Percentiles rank a stretch among this genome's conserved stretches.
phyloP scores from a whole-genome alignment of 2,888 invertebrate genomes.

The Epirrhoe alternata region DNA sequence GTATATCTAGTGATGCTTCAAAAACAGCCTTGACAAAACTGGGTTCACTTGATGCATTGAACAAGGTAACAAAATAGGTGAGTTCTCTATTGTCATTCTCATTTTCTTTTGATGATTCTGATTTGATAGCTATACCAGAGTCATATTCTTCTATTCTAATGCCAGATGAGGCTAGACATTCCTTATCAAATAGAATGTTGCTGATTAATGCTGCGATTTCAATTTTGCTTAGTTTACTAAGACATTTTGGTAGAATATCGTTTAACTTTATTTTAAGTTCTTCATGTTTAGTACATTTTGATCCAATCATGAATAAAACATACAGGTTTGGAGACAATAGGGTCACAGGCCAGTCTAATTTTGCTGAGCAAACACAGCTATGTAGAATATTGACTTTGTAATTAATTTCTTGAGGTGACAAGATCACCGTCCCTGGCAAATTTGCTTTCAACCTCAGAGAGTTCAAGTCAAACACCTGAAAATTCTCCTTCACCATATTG shows the following conservation, averaged over 20 bases:
- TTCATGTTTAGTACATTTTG: constrained; percentile 63
- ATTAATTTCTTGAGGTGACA: constrained; percentile 69
- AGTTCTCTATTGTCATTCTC: constrained; percentile 58
- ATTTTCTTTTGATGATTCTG: constrained; percentile 41
- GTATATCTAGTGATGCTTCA: constrained; percentile 61
- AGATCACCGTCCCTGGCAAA: constrained; percentile 69
- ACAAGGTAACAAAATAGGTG: constrained; percentile 63
- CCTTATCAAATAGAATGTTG: constrained; percentile 60
- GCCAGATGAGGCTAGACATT: constrained; percentile 25
- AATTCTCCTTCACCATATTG: constrained; percentile 57
- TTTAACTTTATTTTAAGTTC: constrained; percentile 65
- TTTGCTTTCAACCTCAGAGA: constrained; percentile 48
- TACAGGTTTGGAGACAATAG: constrained; percentile 70
- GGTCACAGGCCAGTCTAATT: constrained; percentile 63
- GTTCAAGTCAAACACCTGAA: constrained; percentile 61
- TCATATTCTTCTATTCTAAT: constrained; percentile 67
- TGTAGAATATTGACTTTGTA: constrained; percentile 68
- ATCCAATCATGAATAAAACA: constrained; percentile 73
- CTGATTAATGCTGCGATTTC: constrained; percentile 52
- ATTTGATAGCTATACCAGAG: constrained; percentile 71
- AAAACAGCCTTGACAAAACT: constrained; percentile 60
- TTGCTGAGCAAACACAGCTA: constrained; percentile 61
- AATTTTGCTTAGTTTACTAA: constrained; percentile 57
- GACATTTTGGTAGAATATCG: constrained; percentile 64
- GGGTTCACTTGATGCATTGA: constrained; percentile 55